Evolutionary conservation across 2,888 invertebrate genomes (phyloP), one percentile per base, ranked within the genome.

Genomic region (Sceliomorpha sp.): DNA sequence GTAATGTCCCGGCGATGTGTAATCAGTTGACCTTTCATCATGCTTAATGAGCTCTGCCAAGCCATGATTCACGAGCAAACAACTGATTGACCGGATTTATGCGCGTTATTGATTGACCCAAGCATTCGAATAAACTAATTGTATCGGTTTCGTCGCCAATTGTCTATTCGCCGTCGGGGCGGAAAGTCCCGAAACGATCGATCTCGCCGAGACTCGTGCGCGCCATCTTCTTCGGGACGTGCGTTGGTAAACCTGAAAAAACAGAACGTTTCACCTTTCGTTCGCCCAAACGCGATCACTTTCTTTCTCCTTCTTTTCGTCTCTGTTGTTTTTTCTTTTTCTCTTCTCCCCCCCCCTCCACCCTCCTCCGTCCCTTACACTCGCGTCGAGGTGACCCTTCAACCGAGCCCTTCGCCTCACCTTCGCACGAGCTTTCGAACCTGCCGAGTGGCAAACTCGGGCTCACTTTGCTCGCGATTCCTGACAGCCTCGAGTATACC

Each of bases 1-100:
- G 51, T 44, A 50, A 56, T 56, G 56, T 48, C 39, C 50, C 26
- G 26, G 44, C 37, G 26, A 53, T 50, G 56, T 64, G 56, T 50
- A 50, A 56, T 55, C 50, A 15, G 44, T 47, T 56, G 20, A 58
- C 42, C 64, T 64, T 64, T 64, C 64, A 64, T 51, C 51, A 34
- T 58, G 56, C 50, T 64, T 58, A 47, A 64, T 64, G 56, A 64
- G 48, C 39, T 64, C n/a, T 27, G 45, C 17, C 42, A 39, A 37
- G 24, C 37, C n/a, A 64, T 42, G 48, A 55, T 34, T 39, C 45
- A 29, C 6, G 10, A 26, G n/a, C 32, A 37, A 45, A 27, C 36
- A 42, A 24, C 34, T 48, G 34, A 50, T 14, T 53, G 53, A 53
- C 40, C 10, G 26, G 17, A 48, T 60, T 51, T 36, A 50, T 27